Base-by-base conservation (phyloP, 1,140 invertebrate genomes). In the Heliconius himera region DNA sequence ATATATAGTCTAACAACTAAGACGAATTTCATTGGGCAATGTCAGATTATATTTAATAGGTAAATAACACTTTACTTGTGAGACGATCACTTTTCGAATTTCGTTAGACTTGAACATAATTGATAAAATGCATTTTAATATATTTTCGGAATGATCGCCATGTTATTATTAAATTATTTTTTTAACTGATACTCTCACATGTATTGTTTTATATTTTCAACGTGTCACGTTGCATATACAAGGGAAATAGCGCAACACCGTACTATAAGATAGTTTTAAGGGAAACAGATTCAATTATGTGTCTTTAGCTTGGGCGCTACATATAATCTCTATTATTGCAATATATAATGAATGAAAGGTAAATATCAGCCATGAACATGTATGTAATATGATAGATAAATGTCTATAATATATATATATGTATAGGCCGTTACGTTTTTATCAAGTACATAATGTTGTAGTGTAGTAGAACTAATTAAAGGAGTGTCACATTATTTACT, bases 151-250 rank as follows among this genome's bases (percentile, higher is more conserved):
- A 66, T 4, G 26, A 29, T 22, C 60, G 20, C 2, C 26, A 5
- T 66, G 33, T 36, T 36, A 2, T 60, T 8, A 60, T 26, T 22
- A 60, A 29, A 26, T 66, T 3, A 5, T 22, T 66, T 66, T 66
- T 26, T 66, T 56, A 22, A 11, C 20, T 56, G 20, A n/a, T n/a
- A 22, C 20, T n/a, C 22, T 66, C 60, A 66, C 22, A 16, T 66
- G 26, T 66, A 66, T 16, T 26, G 26, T 66, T 26, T 26, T 29
- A 66, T 66, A 66, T 66, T 66, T 60, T 66, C 60, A 66, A 26
- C 60, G 60, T 66, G 4, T 66, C 60, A 26, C 60, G 60, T 66
- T 66, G 60, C 54, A 66, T 66, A 66, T 66, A 66, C 60, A 66
- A 66, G 60, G 60, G 60, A 66, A 66, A 66, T n/a, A 29, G 60